phyloP scores from a whole-genome alignment of 1,140 invertebrate species.

The Heliothis subflexa region DNA sequence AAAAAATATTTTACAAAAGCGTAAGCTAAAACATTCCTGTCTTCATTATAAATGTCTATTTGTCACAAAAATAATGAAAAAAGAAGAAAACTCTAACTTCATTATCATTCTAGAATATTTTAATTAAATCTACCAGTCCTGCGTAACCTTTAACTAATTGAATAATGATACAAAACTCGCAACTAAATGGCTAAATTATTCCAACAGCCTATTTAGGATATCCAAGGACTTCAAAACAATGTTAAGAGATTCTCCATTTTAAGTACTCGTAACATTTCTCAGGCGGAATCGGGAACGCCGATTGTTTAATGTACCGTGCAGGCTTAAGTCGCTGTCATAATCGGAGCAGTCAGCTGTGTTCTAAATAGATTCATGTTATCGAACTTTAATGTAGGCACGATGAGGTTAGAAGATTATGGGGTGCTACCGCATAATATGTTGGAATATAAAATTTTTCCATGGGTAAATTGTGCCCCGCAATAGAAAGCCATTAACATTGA shows the following conservation, averaged over 20 bases:
- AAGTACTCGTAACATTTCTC: conserved; percentile 23
- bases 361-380: conserved; percentile 53
- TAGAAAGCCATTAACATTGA: too few relatives aligned
- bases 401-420: conserved; percentile 21
- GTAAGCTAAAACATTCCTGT: too few relatives aligned
- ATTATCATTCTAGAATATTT: not conserved
- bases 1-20: too few relatives aligned
- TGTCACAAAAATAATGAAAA: too few relatives aligned
- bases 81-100: too few relatives aligned
- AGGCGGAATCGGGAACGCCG: conserved; percentile 42
- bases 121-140: not conserved
- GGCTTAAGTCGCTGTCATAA: conserved; percentile 62
- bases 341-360: conserved; percentile 62
- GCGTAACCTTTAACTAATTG: conserved; percentile 29
- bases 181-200: conserved; percentile 33
- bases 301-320: conserved; percentile 69
- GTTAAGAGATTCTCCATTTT: conserved; percentile 41
- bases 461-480: too few relatives aligned
- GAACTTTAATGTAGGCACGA: conserved; percentile 48
- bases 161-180: not conserved
- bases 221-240: conserved; percentile 39
- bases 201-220: conserved; percentile 36
- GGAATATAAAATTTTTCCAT: too few relatives aligned
- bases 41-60: too few relatives aligned
- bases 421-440: not conserved